Base-by-base conservation (phyloP, 2,113 vertebrate species). In the Platanista minor region DNA sequence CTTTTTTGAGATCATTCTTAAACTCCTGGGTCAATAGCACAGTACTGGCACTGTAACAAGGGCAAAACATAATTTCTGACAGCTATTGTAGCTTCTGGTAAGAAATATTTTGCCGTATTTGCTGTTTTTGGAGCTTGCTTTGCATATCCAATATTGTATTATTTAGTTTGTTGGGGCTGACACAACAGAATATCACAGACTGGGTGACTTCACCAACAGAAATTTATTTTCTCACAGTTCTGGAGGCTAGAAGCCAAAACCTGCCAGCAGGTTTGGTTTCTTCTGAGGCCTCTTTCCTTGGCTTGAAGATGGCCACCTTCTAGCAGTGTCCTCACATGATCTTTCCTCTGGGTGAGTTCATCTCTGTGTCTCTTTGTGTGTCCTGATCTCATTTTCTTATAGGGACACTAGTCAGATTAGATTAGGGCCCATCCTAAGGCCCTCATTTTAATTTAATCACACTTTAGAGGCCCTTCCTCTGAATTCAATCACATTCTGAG, bases 341-440 rank as follows among this genome's bases (percentile, higher is more conserved):
- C 41, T 49, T 41, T 39, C 62, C 18, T 59, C 23, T 33, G 33
- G 1, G 0, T 21, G 6, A 80, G 6, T 0, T 1, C 5, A 39
- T 52, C 31, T 36, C 31, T 4, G 0, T 49, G 9, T 77, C 31
- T 61, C 54, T 49, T 39, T 39, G 25, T 64, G 43, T 20, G 27
- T 21, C 54, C 52, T 27, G 31, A 72, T n/a, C 57, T 41, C 72
- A 71, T 84, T 64, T 59, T 49, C 49, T 80, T 29, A 52, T 27
- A n/a, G 41, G 18, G 20, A n/a, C 21, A 62, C 31, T 29, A 21
- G 27, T 41, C 31, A 52, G 20, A 17, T 71, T 52, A 41, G n/a
- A 29, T n/a, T 59, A 67, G 15, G 20, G 29, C 14, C 36, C 15
- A 41, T 17, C 25, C 31, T 49, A 74, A 82, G 14, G 7, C 15